Evolutionary conservation across 2,113 vertebrate genomes (phyloP).

Genomic region (Australoheros scitulus): DNA sequence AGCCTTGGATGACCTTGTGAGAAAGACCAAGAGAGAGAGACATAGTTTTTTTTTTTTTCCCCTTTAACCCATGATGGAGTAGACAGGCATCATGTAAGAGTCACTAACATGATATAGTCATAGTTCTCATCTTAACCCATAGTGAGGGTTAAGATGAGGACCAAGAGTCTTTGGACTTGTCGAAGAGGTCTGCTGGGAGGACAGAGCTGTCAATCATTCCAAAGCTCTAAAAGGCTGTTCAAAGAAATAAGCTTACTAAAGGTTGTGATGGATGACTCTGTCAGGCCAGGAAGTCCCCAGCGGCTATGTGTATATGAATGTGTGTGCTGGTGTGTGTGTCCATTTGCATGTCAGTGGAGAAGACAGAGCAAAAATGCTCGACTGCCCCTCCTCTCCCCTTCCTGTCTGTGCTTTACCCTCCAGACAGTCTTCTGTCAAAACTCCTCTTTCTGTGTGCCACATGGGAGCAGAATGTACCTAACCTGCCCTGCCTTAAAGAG

Average conservation of each 20-base stretch:
- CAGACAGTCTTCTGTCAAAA: constrained; percentile 66
- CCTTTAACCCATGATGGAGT: neutral
- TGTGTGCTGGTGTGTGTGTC: constrained; percentile 9
- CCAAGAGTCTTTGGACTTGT: constrained; percentile 40
- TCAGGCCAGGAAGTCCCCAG: constrained; percentile 43
- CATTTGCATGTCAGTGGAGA: constrained; percentile 58
- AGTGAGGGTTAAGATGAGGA: neutral
- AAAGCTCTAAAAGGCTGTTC: constrained; percentile 46
- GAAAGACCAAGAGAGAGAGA: constrained; percentile 35
- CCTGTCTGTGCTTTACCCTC: constrained; percentile 58
- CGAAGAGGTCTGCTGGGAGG: constrained; percentile 21
- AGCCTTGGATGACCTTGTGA: constrained; percentile 93
- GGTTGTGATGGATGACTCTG: constrained; percentile 66
- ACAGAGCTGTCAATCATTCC: constrained; percentile 51
- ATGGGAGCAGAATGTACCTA: constrained; percentile 40
- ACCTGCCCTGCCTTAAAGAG: constrained; percentile 39
- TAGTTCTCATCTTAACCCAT: neutral
- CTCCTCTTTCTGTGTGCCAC: constrained; percentile 32
- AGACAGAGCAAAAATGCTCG: constrained; percentile 26
- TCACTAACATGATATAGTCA: neutral
- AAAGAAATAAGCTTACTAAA: constrained; percentile 60
- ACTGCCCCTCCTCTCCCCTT: neutral
- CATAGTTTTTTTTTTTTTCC: neutral
- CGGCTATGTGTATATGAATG: constrained; percentile 10
- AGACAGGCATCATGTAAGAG: neutral